phyloP scores from a whole-genome alignment of 2,888 invertebrate species.

The Amphiduros pacificus region DNA sequence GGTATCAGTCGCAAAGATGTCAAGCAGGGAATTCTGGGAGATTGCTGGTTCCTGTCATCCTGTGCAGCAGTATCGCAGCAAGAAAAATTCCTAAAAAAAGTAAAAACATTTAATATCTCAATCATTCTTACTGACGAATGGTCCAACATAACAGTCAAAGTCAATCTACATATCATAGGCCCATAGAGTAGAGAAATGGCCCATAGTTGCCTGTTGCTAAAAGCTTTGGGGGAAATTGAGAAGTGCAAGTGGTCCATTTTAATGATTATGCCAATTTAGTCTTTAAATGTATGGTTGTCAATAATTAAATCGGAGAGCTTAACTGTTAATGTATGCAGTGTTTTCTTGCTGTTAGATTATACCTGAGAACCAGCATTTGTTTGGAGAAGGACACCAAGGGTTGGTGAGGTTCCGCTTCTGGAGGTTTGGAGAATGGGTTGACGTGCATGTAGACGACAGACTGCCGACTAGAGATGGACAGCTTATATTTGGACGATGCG shows the following conservation, averaged over 20 bases:
- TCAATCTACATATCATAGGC: too few relatives aligned
- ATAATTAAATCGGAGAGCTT: too few relatives aligned
- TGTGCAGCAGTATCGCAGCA: slow-evolving; percentile 59
- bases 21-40: slow-evolving; percentile 60
- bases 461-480: slow-evolving; percentile 56
- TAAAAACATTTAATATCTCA: neutral
- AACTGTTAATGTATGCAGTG: too few relatives aligned
- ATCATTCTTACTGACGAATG: too few relatives aligned
- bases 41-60: slow-evolving; percentile 62
- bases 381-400: slow-evolving; percentile 46
- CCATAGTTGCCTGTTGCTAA: too few relatives aligned
- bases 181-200: too few relatives aligned
- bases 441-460: slow-evolving; percentile 58
- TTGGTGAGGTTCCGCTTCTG: slow-evolving; percentile 58
- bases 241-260: too few relatives aligned
- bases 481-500: slow-evolving; percentile 52
- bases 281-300: too few relatives aligned
- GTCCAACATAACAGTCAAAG: too few relatives aligned
- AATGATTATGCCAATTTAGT: too few relatives aligned
- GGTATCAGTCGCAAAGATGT: slow-evolving; percentile 62
- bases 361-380: slow-evolving; percentile 50
- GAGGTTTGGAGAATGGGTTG: slow-evolving; percentile 60
- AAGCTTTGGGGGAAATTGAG: too few relatives aligned
- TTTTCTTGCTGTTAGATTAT: too few relatives aligned
- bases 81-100: neutral